Evolutionary conservation across 2,888 invertebrate species (phyloP).

Genomic region (Atethmia centrago): DNA sequence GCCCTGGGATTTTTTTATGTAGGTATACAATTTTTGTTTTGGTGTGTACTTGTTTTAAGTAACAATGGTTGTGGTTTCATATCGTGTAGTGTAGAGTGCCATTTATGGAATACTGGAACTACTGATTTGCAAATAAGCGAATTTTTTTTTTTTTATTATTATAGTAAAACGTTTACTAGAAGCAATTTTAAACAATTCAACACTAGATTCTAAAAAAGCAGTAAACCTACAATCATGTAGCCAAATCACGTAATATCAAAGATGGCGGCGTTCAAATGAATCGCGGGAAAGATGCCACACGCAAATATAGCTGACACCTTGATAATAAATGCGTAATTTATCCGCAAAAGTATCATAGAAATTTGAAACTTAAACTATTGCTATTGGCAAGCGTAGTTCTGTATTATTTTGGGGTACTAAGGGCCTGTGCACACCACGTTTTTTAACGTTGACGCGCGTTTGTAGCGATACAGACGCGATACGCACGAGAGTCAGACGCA

Average conservation of each 20-base stretch:
- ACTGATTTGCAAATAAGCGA: background rate
- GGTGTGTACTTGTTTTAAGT: conserved; percentile 10
- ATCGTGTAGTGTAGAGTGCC: conserved; percentile 1
- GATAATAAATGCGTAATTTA: conserved; percentile 22
- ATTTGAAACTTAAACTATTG: conserved; percentile 1
- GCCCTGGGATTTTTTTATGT: background rate
- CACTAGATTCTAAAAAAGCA: conserved; percentile 2
- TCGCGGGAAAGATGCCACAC: conserved; percentile 24
- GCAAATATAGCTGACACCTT: conserved; percentile 8
- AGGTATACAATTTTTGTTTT: conserved; percentile 9
- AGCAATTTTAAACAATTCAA: conserved; percentile 7
- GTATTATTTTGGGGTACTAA: background rate
- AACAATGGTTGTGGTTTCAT: conserved; percentile 29
- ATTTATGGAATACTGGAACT: background rate
- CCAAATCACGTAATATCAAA: conserved; percentile 47
- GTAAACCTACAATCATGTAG: conserved; percentile 21
- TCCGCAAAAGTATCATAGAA: conserved; percentile 14
- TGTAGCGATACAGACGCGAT: no score
- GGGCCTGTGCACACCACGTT: no score
- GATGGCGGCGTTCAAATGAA: conserved; percentile 32
- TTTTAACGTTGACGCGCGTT: no score
- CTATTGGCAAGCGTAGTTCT: background rate
- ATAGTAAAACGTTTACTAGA: background rate
- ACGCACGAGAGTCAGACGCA: no score
- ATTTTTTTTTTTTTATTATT: background rate